Conservation (phyloP, 2,113 vertebrate species). For the Rana temporaria region DNA sequence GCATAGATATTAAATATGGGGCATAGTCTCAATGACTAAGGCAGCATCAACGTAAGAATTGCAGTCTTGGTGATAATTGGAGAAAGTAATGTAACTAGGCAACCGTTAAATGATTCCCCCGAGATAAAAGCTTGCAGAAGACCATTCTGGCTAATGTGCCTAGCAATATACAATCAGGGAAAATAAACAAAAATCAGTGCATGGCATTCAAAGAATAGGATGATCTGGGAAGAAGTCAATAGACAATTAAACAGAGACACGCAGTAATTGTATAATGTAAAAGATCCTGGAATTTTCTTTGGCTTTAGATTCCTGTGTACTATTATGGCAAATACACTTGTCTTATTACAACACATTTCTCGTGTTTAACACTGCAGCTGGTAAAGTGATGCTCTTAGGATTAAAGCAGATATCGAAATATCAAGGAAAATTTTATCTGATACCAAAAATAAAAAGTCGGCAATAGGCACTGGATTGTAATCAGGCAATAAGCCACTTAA, state of each 20-base stretch:
- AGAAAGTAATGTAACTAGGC: constrained; percentile 40
- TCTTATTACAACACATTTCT: not conserved
- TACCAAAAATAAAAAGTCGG: too few species aligned
- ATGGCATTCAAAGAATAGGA: constrained; percentile 45
- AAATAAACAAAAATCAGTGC: constrained; percentile 49
- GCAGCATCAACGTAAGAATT: too few species aligned
- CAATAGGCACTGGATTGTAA: too few species aligned
- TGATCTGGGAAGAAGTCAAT: constrained; percentile 52
- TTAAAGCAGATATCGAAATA: too few species aligned
- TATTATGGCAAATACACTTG: not conserved
- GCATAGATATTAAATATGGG: too few species aligned
- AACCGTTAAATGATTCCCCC: constrained; percentile 24
- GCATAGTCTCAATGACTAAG: too few species aligned
- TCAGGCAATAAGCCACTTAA: too few species aligned
- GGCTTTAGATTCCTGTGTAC: not conserved
- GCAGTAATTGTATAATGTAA: constrained; percentile 1
- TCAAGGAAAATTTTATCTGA: too few species aligned
- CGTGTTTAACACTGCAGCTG: not conserved
- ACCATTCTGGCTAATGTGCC: constrained; percentile 14
- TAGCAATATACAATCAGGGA: constrained; percentile 42
- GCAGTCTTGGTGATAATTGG: not conserved
- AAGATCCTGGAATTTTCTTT: not conserved
- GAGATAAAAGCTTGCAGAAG: constrained; percentile 1
- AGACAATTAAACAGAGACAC: constrained; percentile 39
- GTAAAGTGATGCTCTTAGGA: too few species aligned